Base-by-base conservation (phyloP, 2,888 invertebrate species). In the Ethmia dodecea region DNA sequence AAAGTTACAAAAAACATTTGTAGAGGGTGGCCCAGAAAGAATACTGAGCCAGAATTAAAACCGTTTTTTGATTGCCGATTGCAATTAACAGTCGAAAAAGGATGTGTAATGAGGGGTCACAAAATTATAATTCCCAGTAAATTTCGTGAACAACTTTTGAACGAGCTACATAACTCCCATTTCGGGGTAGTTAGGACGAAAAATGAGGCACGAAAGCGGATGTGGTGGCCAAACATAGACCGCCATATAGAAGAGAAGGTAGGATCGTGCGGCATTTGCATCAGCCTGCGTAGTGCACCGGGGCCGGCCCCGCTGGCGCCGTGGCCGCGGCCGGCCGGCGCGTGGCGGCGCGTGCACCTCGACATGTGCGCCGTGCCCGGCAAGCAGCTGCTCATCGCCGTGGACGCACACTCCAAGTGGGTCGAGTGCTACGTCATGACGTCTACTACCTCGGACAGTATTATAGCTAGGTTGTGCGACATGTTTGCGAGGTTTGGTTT, bases 381-480 rank as follows among this genome's bases (percentile, higher is more conserved):
- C 2, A 31, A 25, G 9, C 42, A 37, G 20, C 24, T 42, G 10
- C n/a, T n/a, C n/a, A 16, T 42, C 2, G 38, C 42, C 5, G 16
- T 42, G 5, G 42, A 45, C 13, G 31, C 40, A 1, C 38, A 30
- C 28, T 27, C 33, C 22, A 45, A 42, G 26, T 42, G 45, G 42
- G 9, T 45, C 3, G 45, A 45, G 29, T 42, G 43, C n/a, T n/a
- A n/a, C n/a, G n/a, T n/a, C n/a, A n/a, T n/a, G n/a, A n/a, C n/a
- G n/a, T n/a, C n/a, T n/a, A n/a, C n/a, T n/a, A n/a, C n/a, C n/a
- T n/a, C n/a, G n/a, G n/a, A n/a, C n/a, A n/a, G n/a, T n/a, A n/a
- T n/a, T 25, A 20, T 43, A 3, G 20, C 35, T 6, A 45, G 45
- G 47, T 18, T 40, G 8, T n/a, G 30, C n/a, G 41, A 35, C 29